A percentile compares a stretch with the other conserved stretches of the same genome.
phyloP scores from a whole-genome alignment of 1,140 invertebrate genomes.

The Listronotus oregonensis region DNA sequence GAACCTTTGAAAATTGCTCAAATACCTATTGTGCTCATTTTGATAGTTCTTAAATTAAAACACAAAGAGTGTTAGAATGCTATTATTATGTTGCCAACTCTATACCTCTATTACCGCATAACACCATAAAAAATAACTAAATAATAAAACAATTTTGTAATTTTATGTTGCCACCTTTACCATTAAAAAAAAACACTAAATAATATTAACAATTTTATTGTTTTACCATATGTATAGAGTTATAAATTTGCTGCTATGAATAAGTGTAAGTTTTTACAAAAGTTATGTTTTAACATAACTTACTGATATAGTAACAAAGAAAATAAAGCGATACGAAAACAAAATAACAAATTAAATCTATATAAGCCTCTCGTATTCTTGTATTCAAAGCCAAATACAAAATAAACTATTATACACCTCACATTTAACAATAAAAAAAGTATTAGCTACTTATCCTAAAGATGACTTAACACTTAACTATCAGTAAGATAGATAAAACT shows the following conservation, averaged over 20 bases:
- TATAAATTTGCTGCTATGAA: constrained; percentile 15
- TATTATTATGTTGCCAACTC: too few relatives aligned
- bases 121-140: too few relatives aligned
- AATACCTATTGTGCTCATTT: too few relatives aligned
- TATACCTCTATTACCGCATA: too few relatives aligned
- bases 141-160: too few relatives aligned
- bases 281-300: constrained; percentile 13
- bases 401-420: not conserved
- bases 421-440: constrained; percentile 10
- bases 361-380: constrained; percentile 6
- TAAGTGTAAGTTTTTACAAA: constrained; percentile 15
- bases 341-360: constrained; percentile 6
- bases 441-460: constrained; percentile 7
- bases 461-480: not conserved
- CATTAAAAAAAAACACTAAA: too few relatives aligned
- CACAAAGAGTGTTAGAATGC: too few relatives aligned
- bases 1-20: too few relatives aligned
- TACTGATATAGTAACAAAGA: constrained; percentile 4
- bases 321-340: constrained; percentile 8
- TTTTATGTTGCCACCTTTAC: too few relatives aligned
- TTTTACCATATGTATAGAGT: constrained; percentile 11
- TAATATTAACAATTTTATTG: constrained; percentile 20
- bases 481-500: constrained; percentile 9
- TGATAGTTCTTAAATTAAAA: too few relatives aligned
- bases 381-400: constrained; percentile 2